These are phyloP conservation scores for Pseudomugil gertrudae DNA, from an alignment of 2,797 vertebrate species.

Conservation along the genomic window DNA sequence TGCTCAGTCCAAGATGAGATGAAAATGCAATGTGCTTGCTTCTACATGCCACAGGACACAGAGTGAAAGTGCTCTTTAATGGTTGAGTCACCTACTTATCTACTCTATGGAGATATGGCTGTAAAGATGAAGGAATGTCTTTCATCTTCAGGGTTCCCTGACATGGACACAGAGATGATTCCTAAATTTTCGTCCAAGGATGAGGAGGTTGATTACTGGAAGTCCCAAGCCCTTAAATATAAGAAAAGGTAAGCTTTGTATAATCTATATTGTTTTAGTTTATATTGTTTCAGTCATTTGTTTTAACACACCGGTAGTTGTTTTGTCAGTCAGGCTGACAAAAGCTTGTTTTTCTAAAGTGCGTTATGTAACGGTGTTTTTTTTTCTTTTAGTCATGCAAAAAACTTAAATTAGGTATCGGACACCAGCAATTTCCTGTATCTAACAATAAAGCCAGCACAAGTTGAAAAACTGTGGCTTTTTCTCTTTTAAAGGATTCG, in stretches of 20 bases:
- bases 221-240: constrained; percentile 91
- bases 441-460: background rate
- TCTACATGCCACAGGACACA: constrained; percentile 28
- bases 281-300: too few relatives aligned
- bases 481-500: constrained; percentile 4
- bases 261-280: background rate
- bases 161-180: constrained; percentile 97
- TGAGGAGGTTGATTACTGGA: constrained; percentile 97
- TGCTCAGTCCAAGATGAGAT: constrained; percentile 32
- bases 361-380: constrained; percentile 28
- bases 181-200: constrained; percentile 94
- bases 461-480: background rate
- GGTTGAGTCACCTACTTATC: background rate
- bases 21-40: constrained; percentile 18
- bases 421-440: background rate
- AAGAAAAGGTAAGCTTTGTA: constrained; percentile 88
- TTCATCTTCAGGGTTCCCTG: constrained; percentile 76
- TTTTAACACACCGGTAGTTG: too few relatives aligned
- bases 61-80: background rate
- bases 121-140: constrained; percentile 8
- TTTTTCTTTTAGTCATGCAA: background rate
- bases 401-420: background rate
- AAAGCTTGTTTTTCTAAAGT: constrained; percentile 14
- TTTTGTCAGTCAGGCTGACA: background rate
- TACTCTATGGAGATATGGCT: background rate